A percentile compares a stretch with the other conserved stretches of the same genome.
phyloP scores from a whole-genome alignment of 2,888 invertebrate species.

The Lasioglossum calceatum region DNA sequence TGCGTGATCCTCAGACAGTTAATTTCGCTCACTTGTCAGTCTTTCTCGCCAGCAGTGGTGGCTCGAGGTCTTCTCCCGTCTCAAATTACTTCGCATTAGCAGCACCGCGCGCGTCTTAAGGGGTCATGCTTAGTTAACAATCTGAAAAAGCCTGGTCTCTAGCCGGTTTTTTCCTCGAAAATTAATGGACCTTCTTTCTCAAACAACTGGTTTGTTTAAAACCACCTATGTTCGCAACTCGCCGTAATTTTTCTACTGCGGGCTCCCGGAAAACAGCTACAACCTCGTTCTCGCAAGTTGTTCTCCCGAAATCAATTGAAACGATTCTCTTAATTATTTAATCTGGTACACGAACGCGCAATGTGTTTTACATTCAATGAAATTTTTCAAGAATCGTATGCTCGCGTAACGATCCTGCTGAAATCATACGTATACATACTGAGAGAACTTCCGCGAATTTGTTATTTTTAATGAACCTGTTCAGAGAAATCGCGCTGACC shows the following conservation, averaged over 20 bases:
- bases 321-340: neutral
- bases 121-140: neutral
- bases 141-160: neutral
- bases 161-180: neutral
- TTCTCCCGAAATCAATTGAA: too few relatives aligned
- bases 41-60: slow-evolving; percentile 41
- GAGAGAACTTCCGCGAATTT: too few relatives aligned
- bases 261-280: too few relatives aligned
- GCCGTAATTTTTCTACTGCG: neutral
- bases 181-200: neutral
- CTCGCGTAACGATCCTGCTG: too few relatives aligned
- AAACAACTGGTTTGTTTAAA: neutral
- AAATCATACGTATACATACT: too few relatives aligned
- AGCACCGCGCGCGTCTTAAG: neutral
- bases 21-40: slow-evolving; percentile 41
- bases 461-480: too few relatives aligned
- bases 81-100: slow-evolving; percentile 51
- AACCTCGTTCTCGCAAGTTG: too few relatives aligned
- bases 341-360: too few relatives aligned
- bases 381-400: too few relatives aligned
- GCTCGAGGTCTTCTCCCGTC: slow-evolving; percentile 49
- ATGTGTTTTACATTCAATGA: too few relatives aligned
- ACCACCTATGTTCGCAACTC: too few relatives aligned
- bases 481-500: too few relatives aligned
- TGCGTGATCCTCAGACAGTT: slow-evolving; percentile 46